phyloP scores from a whole-genome alignment of 1,140 invertebrate genomes.

The Drosophila bocki region DNA sequence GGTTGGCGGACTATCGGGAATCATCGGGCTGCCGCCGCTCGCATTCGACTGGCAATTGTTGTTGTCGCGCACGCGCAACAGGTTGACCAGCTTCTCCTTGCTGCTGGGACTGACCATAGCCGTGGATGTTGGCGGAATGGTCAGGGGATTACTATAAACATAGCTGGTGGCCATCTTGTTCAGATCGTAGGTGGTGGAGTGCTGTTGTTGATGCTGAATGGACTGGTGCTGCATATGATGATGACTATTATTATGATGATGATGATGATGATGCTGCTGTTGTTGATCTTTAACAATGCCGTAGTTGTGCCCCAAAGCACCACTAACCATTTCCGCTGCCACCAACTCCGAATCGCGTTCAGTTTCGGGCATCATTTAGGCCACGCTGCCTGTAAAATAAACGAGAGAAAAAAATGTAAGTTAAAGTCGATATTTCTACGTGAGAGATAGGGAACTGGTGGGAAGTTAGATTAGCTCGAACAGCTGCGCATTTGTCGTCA shows the following conservation, averaged over 20 bases:
- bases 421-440: slow-evolving; percentile 1
- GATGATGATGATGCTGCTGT: slow-evolving; percentile 46
- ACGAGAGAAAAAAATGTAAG: slow-evolving; percentile 3
- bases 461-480: slow-evolving; percentile 59
- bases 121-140: slow-evolving; percentile 64
- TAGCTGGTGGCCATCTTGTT: slow-evolving; percentile 77
- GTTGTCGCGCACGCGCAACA: slow-evolving; percentile 67
- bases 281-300: slow-evolving; percentile 71
- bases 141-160: slow-evolving; percentile 77
- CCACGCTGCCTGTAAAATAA: slow-evolving; percentile 59
- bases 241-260: slow-evolving; percentile 22
- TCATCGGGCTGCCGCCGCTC: slow-evolving; percentile 37
- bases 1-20: slow-evolving; percentile 60
- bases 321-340: slow-evolving; percentile 81
- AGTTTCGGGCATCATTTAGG: slow-evolving; percentile 85
- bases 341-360: slow-evolving; percentile 76
- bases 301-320: slow-evolving; percentile 71
- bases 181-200: slow-evolving; percentile 17
- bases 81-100: slow-evolving; percentile 72
- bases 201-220: slow-evolving; percentile 26
- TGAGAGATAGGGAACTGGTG: slow-evolving; percentile 20
- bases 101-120: slow-evolving; percentile 69
- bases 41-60: slow-evolving; percentile 33
- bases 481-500: slow-evolving; percentile 73
- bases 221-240: slow-evolving; percentile 35